Percentiles rank a stretch among this genome's conserved stretches.
These are phyloP conservation scores for Pionites leucogaster DNA, from an alignment of 2,113 vertebrate species.

Conservation along the genomic window DNA sequence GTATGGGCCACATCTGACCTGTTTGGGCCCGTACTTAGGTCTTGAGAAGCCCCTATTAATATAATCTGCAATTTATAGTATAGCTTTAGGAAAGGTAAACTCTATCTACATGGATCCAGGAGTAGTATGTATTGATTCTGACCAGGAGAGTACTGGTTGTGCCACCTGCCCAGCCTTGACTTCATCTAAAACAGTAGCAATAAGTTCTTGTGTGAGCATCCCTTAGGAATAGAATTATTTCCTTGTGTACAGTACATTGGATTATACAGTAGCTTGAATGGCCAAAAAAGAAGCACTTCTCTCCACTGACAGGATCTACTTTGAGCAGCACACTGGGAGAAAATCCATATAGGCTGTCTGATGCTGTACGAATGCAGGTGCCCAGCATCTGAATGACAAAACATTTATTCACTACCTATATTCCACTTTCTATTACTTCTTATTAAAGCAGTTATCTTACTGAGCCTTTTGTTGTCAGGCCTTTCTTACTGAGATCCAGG, in stretches of 20 bases:
- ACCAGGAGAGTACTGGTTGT: background rate
- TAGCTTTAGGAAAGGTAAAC: background rate
- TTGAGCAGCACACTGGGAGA: rapidly evolving
- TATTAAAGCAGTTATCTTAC: background rate
- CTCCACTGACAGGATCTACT: background rate
- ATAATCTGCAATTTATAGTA: background rate
- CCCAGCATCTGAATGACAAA: background rate
- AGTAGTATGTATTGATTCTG: background rate
- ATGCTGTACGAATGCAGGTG: rapidly evolving
- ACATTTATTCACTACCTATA: background rate
- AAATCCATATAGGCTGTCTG: background rate
- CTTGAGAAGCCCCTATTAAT: background rate
- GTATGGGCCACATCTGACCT: background rate
- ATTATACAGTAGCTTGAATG: background rate
- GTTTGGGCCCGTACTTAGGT: background rate
- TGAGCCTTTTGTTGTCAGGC: background rate
- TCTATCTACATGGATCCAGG: background rate
- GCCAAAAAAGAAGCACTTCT: background rate
- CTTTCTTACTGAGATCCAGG: background rate
- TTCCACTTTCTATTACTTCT: background rate
- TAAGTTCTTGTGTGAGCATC: background rate
- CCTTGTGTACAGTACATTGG: background rate
- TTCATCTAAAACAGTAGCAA: background rate
- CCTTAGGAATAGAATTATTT: background rate
- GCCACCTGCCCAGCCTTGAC: background rate